These are phyloP conservation scores for Kobus ellipsiprymnus DNA, from an alignment of 2,113 vertebrate genomes.

Conservation along the genomic window DNA sequence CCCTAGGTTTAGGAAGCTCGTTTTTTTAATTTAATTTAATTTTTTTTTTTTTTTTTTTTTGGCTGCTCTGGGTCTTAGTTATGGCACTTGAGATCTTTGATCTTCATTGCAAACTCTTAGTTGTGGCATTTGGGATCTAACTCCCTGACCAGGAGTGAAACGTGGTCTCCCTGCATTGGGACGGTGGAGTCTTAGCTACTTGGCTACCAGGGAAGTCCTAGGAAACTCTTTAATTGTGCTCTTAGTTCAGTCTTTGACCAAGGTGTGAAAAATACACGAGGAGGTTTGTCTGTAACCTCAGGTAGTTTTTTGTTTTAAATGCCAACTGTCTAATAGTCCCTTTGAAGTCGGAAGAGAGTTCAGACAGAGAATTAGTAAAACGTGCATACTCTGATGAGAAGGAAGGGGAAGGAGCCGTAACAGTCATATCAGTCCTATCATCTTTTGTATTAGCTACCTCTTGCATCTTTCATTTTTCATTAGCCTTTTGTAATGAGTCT, in stretches of 20 bases:
- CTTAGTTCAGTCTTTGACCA: not conserved
- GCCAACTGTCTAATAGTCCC: not conserved
- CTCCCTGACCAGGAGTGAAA: not conserved
- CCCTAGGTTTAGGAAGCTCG: not conserved
- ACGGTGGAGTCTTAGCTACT: not conserved
- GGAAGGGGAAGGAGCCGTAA: not conserved
- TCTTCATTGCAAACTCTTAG: not conserved
- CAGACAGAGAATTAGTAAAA: not conserved
- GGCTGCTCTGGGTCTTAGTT: not conserved
- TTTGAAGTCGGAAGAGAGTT: not conserved
- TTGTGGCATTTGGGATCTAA: not conserved
- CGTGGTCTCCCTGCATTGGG: not conserved
- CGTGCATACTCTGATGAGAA: not conserved
- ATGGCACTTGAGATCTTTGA: not conserved
- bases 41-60: not conserved
- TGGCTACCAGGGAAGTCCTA: not conserved
- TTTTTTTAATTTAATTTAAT: not conserved
- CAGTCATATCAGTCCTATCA: accelerated
- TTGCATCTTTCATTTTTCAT: not conserved
- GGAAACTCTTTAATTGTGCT: not conserved
- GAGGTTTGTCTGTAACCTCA: not conserved
- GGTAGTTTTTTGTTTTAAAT: not conserved
- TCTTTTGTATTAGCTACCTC: not conserved
- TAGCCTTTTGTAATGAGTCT: not conserved
- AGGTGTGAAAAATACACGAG: not conserved